Conservation (phyloP, 2,797 vertebrate genomes). For the Chrysocyon brachyurus region DNA sequence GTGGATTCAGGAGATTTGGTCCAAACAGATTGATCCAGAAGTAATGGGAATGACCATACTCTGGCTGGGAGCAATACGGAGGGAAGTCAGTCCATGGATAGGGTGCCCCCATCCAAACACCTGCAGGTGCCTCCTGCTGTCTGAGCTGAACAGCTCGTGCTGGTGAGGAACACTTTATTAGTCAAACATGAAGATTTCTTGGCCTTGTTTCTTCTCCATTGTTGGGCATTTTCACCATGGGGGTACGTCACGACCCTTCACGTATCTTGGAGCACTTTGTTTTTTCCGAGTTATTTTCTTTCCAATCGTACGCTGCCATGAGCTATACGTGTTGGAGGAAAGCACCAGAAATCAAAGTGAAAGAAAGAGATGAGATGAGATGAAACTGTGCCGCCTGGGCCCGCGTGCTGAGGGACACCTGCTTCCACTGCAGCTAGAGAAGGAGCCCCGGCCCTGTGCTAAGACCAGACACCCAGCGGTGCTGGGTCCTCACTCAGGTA, state of each 20-base stretch:
- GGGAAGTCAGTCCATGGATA: neutral
- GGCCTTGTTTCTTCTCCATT: neutral
- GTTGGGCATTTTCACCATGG: neutral
- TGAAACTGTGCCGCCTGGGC: neutral
- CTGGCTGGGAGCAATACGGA: neutral
- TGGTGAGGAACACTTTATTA: neutral
- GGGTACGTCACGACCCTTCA: neutral
- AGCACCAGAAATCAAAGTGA: neutral
- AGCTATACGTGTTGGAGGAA: neutral
- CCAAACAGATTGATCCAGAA: neutral
- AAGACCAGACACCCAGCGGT: accelerated
- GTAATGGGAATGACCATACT: neutral
- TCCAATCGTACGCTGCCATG: neutral
- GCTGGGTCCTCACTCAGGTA: neutral
- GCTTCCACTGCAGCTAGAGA: neutral
- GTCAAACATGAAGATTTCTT: constrained; percentile 20
- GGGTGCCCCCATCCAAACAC: neutral
- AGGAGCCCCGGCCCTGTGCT: neutral
- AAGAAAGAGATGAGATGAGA: neutral
- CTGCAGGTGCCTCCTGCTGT: neutral
- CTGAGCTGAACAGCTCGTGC: neutral
- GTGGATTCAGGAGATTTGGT: neutral
- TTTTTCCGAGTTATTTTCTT: constrained; percentile 51
- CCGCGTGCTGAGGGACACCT: neutral
- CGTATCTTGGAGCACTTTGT: constrained; percentile 34